Conservation (phyloP, 2,113 vertebrate genomes). For the Rhombomys opimus region DNA sequence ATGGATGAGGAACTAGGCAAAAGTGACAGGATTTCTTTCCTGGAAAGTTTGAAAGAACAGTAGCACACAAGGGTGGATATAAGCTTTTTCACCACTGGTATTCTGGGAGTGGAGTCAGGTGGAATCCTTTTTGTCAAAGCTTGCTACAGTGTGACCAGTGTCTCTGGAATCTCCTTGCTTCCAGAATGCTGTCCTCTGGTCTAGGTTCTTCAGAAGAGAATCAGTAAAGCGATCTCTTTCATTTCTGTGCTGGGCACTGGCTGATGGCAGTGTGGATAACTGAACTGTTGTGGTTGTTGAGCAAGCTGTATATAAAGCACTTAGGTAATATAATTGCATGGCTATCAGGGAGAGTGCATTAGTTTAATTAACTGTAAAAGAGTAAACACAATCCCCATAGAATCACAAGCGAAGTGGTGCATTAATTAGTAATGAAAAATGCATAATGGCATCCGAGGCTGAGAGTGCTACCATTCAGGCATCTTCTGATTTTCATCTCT, state of each 20-base stretch:
- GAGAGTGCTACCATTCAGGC: no score
- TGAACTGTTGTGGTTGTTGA: background rate
- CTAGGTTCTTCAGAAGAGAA: background rate
- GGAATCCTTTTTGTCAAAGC: background rate
- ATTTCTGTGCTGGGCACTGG: background rate
- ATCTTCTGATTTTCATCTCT: fast-evolving
- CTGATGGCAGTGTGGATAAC: background rate
- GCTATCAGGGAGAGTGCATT: background rate
- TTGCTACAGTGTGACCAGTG: background rate
- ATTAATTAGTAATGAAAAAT: background rate
- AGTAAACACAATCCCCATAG: conserved; percentile 11
- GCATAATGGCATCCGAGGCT: background rate
- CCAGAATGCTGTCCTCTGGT: no score
- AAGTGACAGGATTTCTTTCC: conserved; percentile 83
- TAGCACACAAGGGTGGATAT: background rate
- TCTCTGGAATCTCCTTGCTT: fast-evolving
- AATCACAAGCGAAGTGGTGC: background rate
- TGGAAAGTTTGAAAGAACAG: conserved; percentile 74
- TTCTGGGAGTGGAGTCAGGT: background rate
- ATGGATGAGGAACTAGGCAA: conserved; percentile 81
- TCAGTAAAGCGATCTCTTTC: background rate
- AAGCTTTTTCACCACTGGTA: conserved; percentile 14
- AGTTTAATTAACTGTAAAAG: conserved; percentile 67
- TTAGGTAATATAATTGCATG: background rate
- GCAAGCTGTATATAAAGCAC: conserved; percentile 5